These are phyloP conservation scores for Onychostruthus taczanowskii DNA, from an alignment of 2,113 vertebrate species.

Conservation along the genomic window DNA sequence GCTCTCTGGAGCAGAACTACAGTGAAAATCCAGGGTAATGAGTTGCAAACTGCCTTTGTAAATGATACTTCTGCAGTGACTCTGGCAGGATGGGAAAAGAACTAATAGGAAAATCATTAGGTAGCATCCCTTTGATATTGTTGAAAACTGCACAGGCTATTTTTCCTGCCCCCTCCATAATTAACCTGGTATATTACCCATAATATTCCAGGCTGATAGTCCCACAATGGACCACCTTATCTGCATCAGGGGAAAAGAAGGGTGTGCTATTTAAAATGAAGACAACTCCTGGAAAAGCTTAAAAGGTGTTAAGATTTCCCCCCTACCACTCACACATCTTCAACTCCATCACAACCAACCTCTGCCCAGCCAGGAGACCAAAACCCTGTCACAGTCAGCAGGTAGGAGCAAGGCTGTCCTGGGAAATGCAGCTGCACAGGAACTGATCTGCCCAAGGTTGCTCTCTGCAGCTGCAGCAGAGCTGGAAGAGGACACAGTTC, in stretches of 20 bases:
- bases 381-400: neutral
- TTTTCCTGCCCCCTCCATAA: conserved; percentile 38
- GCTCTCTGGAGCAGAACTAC: conserved; percentile 46
- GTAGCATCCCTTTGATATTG: conserved; percentile 53
- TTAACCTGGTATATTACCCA: conserved; percentile 40
- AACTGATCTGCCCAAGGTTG: neutral
- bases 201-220: neutral
- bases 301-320: neutral
- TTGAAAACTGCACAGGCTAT: conserved; percentile 17
- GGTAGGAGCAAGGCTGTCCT: neutral
- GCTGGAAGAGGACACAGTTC: neutral
- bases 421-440: neutral
- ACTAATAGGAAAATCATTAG: conserved; percentile 63
- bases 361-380: neutral
- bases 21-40: conserved; percentile 60
- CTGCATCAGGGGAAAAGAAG: neutral
- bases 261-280: neutral
- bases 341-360: neutral
- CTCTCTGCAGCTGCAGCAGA: neutral
- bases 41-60: conserved; percentile 62
- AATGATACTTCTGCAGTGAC: conserved; percentile 48
- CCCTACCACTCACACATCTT: rapidly evolving
- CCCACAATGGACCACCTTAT: neutral
- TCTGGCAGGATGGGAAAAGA: conserved; percentile 45
- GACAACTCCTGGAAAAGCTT: neutral